These are phyloP conservation scores for Myotis myotis DNA, from an alignment of 2,797 vertebrate genomes.

Conservation along the genomic window DNA sequence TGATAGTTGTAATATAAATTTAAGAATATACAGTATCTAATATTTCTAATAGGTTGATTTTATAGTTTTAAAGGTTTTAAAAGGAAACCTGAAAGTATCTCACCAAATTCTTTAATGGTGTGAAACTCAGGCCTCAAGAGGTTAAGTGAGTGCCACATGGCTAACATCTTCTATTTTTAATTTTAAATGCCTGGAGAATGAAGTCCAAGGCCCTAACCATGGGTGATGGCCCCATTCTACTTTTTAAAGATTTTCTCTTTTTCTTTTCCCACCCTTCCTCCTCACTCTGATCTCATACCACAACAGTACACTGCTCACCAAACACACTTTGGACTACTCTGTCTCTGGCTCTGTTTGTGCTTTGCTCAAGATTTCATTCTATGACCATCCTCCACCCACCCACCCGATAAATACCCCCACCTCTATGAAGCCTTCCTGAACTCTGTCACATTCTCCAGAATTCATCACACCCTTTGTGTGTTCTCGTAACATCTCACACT, in stretches of 20 bases:
- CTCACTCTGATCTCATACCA: neutral
- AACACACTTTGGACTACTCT: neutral
- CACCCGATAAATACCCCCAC: neutral
- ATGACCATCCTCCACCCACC: neutral
- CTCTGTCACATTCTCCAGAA: neutral
- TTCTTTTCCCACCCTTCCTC: neutral
- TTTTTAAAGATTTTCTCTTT: neutral
- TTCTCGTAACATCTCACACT: neutral
- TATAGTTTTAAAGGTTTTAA: constrained; percentile 14
- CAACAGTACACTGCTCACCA: neutral
- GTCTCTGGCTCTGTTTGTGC: neutral
- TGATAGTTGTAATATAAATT: constrained; percentile 3
- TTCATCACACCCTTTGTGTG: neutral
- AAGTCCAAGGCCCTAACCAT: neutral
- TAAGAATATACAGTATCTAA: neutral
- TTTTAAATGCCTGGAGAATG: neutral
- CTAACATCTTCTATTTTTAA: neutral
- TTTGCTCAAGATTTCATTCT: neutral
- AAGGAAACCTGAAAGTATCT: neutral
- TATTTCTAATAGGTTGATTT: neutral
- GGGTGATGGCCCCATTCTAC: neutral
- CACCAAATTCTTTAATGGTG: neutral
- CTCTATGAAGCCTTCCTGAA: neutral
- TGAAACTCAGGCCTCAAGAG: neutral
- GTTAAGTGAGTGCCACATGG: neutral